Conservation (phyloP, 2,888 invertebrate species). For the Chelonus formosanus region DNA sequence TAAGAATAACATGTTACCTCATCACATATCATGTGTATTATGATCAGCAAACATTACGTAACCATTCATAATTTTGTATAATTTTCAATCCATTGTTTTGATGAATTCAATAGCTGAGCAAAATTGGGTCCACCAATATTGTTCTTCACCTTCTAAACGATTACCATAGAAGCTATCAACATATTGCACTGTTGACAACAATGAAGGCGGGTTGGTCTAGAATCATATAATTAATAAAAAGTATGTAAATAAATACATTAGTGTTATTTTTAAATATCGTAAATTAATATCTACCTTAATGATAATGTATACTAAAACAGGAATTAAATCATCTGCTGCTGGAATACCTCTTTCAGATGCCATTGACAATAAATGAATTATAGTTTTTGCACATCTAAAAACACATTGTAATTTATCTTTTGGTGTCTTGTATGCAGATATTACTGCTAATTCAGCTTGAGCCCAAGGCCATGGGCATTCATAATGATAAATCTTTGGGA, state of each 20-base stretch:
- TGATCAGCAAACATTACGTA: too few relatives aligned
- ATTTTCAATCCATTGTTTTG: conserved; percentile 93
- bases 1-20: too few relatives aligned
- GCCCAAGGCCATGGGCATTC: conserved; percentile 98
- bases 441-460: conserved; percentile 86
- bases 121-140: conserved; percentile 99
- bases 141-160: conserved; percentile 86
- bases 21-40: too few relatives aligned
- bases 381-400: conserved; percentile 87
- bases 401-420: conserved; percentile 86
- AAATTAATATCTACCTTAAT: conserved; percentile 75
- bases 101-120: conserved; percentile 96
- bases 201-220: conserved; percentile 91
- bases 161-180: conserved; percentile 91
- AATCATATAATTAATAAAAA: conserved; percentile 9
- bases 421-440: conserved; percentile 91
- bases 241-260: conserved; percentile 3
- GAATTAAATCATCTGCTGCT: conserved; percentile 95
- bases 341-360: conserved; percentile 80
- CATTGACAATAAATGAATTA: conserved; percentile 91
- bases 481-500: conserved; percentile 83
- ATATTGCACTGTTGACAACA: conserved; percentile 95
- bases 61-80: not conserved
- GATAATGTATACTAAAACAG: conserved; percentile 94
- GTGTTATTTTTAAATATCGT: not conserved